A percentile compares a stretch with the other conserved stretches of the same genome.
Evolutionary conservation across 1,140 invertebrate species (phyloP).

Genomic region (Macrocentrus cingulum): DNA sequence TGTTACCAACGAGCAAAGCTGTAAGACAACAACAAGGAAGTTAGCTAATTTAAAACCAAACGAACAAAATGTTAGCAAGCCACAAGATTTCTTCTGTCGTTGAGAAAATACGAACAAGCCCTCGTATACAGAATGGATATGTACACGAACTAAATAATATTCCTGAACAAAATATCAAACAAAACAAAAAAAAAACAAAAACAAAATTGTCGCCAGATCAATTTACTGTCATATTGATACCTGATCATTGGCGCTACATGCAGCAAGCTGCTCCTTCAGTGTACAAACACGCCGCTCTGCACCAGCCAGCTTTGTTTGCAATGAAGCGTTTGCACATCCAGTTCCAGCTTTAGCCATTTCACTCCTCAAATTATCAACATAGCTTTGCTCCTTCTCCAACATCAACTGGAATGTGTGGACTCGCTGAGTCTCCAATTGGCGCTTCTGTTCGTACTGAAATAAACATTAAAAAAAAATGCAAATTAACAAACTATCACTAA

Average conservation of each 20-base stretch:
- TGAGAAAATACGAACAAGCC: no score
- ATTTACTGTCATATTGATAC: no score
- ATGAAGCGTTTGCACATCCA: slow-evolving; percentile 46
- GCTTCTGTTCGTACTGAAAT: slow-evolving; percentile 73
- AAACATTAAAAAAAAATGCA: slow-evolving; percentile 22
- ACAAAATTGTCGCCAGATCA: no score
- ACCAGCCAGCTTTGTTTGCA: slow-evolving; percentile 60
- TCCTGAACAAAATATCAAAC: no score
- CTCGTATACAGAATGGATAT: no score
- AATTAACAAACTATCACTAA: no score
- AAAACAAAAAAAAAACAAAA: no score
- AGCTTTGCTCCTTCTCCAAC: slow-evolving; percentile 77
- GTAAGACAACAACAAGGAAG: slow-evolving; percentile 58
- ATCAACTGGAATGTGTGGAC: slow-evolving; percentile 77
- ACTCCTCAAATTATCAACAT: slow-evolving; percentile 71
- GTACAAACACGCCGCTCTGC: slow-evolving; percentile 66
- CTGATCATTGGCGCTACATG: slow-evolving; percentile 51
- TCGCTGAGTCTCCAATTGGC: slow-evolving; percentile 74
- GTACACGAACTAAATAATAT: no score
- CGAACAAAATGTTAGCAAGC: no score
- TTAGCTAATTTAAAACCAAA: slow-evolving; percentile 34
- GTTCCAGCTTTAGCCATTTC: slow-evolving; percentile 61
- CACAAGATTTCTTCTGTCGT: no score
- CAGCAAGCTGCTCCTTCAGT: slow-evolving; percentile 63
- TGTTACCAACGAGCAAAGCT: slow-evolving; percentile 60